Evolutionary conservation across 2,888 invertebrate species (phyloP), one percentile per base, ranked within the genome.

Genomic region (Limenitis arthemis): DNA sequence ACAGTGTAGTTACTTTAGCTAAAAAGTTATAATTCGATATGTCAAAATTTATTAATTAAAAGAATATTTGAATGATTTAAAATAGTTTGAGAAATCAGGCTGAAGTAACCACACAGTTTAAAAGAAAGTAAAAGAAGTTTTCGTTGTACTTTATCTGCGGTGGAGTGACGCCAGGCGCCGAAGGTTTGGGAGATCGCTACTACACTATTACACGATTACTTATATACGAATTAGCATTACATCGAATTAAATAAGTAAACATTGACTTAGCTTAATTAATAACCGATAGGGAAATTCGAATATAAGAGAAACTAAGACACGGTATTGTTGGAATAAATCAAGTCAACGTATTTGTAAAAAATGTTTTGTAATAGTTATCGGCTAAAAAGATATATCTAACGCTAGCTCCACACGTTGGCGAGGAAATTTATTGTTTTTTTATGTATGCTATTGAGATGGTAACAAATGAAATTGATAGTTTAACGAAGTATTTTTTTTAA

Each of bases 211-310:
- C 77, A 84, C 79, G 77, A 75, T 76, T 77, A 81, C 84, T 82
- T 85, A 85, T 73, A 75, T 74, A 83, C 76, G 74, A 84, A 80
- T 81, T 86, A 86, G 79, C 76, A 76, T 82, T 78, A 79, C 73
- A 82, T 77, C 70, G 77, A 83, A 83, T 82, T 81, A 84, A 79
- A 84, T 82, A 83, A 81, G 78, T 84, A 83, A 86, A 86, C 84
- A 82, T 79, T 83, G 83, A 86, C 83, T 84, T 86, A 86, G 81
- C 84, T 80, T 83, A 83, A 77, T 79, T 79, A 79, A 79, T 75
- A 84, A 81, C 74, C 73, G 78, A 82, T 72, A 77, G 71, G 73
- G 69, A 74, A 75, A 76, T 72, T 75, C 64, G 62, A 73, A 76
- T 69, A 69, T 65, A 67, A 70, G 69, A 70, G 62, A 72, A 71